phyloP scores from a whole-genome alignment of 2,113 vertebrate genomes.

The Osmerus mordax region DNA sequence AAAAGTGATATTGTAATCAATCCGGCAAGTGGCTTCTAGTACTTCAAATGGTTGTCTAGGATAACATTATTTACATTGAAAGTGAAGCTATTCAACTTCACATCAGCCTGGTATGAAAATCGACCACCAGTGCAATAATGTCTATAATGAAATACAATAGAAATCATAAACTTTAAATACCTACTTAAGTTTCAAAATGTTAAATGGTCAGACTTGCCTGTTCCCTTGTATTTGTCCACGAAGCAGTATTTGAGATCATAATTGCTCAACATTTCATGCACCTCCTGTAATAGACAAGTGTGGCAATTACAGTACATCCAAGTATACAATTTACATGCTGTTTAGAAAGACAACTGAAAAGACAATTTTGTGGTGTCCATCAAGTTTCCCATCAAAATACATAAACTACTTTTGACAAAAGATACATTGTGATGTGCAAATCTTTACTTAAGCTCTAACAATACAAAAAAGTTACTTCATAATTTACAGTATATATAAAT shows the following conservation, averaged over 20 bases:
- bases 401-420: no score
- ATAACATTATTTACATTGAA: not conserved
- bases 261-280: slow-evolving; percentile 84
- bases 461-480: no score
- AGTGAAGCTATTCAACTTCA: not conserved
- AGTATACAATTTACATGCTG: not conserved
- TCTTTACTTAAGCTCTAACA: no score
- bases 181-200: no score
- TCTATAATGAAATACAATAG: not conserved
- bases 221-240: slow-evolving; percentile 95
- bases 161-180: no score
- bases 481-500: no score
- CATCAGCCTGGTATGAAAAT: not conserved
- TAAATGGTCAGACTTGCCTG: slow-evolving; percentile 73
- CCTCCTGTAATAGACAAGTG: slow-evolving; percentile 72
- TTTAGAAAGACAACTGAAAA: no score
- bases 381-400: no score
- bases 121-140: not conserved
- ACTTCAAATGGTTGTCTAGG: not conserved
- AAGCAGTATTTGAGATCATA: slow-evolving; percentile 96
- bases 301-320: not conserved
- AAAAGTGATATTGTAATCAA: not conserved
- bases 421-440: no score
- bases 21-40: not conserved
- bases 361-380: no score